Evolutionary conservation across 2,113 vertebrate species (phyloP).

Genomic region (Microcebus lehilahytsara): DNA sequence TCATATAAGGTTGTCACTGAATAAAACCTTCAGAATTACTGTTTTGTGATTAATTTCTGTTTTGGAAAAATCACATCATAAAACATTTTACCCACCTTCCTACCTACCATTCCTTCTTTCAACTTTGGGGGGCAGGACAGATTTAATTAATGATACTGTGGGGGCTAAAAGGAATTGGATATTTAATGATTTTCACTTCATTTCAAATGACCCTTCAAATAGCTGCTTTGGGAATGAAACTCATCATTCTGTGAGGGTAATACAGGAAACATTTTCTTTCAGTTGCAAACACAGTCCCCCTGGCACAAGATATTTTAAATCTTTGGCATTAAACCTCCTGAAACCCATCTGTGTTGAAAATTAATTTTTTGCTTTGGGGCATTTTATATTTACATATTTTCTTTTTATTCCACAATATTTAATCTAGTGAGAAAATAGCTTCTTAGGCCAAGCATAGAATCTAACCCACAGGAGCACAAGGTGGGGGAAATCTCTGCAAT

Average conservation of each 20-base stretch:
- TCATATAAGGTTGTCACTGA: conserved; percentile 8
- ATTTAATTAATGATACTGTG: neutral
- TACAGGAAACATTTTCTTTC: conserved; percentile 76
- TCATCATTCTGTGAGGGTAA: conserved; percentile 77
- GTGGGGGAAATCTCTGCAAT: neutral
- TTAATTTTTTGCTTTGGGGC: conserved; percentile 80
- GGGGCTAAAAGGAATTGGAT: conserved; percentile 20
- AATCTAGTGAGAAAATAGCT: conserved; percentile 76
- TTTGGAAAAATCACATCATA: conserved; percentile 21
- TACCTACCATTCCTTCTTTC: neutral
- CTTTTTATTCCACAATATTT: conserved; percentile 79
- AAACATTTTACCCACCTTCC: conserved; percentile 21
- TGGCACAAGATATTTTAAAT: conserved; percentile 75
- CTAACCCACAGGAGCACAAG: conserved; percentile 7
- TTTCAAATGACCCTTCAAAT: conserved; percentile 73
- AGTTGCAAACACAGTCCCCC: conserved; percentile 75
- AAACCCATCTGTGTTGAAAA: conserved; percentile 84
- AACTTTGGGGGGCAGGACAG: conserved; percentile 22
- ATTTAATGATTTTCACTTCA: conserved; percentile 56
- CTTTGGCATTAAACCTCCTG: conserved; percentile 77
- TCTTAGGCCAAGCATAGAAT: conserved; percentile 41
- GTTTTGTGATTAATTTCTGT: conserved; percentile 46
- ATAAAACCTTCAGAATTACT: conserved; percentile 34
- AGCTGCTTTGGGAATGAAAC: conserved; percentile 68
- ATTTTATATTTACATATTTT: conserved; percentile 83